Percentiles rank a stretch among this genome's conserved stretches.
phyloP scores from a whole-genome alignment of 2,888 invertebrate genomes.

The Abscondita cerata region DNA sequence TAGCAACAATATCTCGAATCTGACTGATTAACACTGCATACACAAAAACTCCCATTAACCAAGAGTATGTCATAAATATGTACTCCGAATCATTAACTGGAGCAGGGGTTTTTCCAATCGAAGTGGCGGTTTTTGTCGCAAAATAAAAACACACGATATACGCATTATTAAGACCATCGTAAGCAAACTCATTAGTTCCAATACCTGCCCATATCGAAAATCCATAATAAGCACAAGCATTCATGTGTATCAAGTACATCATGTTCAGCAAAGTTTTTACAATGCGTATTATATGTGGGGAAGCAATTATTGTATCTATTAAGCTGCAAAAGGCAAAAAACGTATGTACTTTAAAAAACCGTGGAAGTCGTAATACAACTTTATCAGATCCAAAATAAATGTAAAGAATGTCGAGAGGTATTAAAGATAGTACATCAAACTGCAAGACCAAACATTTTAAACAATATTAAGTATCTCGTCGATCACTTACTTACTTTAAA shows the following conservation, averaged over 20 bases:
- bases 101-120: slow-evolving; percentile 92
- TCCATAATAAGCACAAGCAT: slow-evolving; percentile 92
- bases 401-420: slow-evolving; percentile 85
- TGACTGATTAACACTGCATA: slow-evolving; percentile 94
- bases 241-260: slow-evolving; percentile 92
- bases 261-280: slow-evolving; percentile 90
- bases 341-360: slow-evolving; percentile 85
- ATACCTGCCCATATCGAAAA: slow-evolving; percentile 87
- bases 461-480: not conserved
- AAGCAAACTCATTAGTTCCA: slow-evolving; percentile 85
- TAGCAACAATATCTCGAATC: slow-evolving; percentile 89
- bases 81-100: slow-evolving; percentile 85
- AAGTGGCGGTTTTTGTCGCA: slow-evolving; percentile 94
- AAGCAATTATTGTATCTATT: slow-evolving; percentile 84
- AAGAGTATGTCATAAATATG: slow-evolving; percentile 91
- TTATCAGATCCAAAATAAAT: slow-evolving; percentile 70
- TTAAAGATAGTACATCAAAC: slow-evolving; percentile 80
- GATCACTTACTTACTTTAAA: slow-evolving; percentile 64
- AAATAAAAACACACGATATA: slow-evolving; percentile 95
- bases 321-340: slow-evolving; percentile 93
- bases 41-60: slow-evolving; percentile 96
- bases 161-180: slow-evolving; percentile 81
- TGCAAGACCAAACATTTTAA: slow-evolving; percentile 56
- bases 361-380: slow-evolving; percentile 71
- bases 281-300: slow-evolving; percentile 87